A percentile compares a stretch with the other conserved stretches of the same genome.
These are phyloP conservation scores for Epistrophe grossulariae DNA, from an alignment of 2,888 invertebrate genomes.

Conservation along the genomic window DNA sequence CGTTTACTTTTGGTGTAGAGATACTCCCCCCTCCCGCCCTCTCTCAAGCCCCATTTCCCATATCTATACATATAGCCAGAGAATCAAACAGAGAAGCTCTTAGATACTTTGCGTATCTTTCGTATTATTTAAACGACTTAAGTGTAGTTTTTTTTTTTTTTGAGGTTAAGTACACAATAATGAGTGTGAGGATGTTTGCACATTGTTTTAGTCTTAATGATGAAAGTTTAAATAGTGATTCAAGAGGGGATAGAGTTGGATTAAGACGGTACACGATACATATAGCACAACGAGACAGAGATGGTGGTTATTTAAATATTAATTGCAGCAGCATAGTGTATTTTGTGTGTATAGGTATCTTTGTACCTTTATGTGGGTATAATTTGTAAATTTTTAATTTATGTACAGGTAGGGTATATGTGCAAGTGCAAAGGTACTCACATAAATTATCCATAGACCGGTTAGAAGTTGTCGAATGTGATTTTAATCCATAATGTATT, in stretches of 20 bases:
- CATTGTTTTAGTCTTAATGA: slow-evolving; percentile 69
- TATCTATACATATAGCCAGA: not conserved
- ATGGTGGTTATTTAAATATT: slow-evolving; percentile 54
- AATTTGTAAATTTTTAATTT: slow-evolving; percentile 49
- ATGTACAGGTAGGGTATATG: not conserved
- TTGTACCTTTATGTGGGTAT: slow-evolving; percentile 14
- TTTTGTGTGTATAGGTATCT: not conserved
- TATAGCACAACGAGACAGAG: not conserved
- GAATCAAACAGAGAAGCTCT: slow-evolving; percentile 8
- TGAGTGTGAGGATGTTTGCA: slow-evolving; percentile 61
- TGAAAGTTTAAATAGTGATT: slow-evolving; percentile 66
- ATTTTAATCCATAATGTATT: slow-evolving; percentile 68
- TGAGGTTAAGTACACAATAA: slow-evolving; percentile 63
- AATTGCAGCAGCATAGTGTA: slow-evolving; percentile 24
- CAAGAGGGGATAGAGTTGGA: slow-evolving; percentile 1
- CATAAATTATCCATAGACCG: slow-evolving; percentile 73
- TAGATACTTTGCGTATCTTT: slow-evolving; percentile 41
- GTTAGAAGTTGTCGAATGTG: slow-evolving; percentile 53
- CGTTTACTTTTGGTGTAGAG: slow-evolving; percentile 4
- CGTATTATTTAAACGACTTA: slow-evolving; percentile 39
- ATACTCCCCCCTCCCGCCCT: not conserved
- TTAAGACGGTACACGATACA: not conserved
- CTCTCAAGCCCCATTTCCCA: not conserved
- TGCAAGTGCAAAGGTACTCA: slow-evolving; percentile 46
- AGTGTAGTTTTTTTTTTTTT: slow-evolving; percentile 47